Conservation (phyloP, 2,797 vertebrate genomes). For the Chelidonichthys spinosus region DNA sequence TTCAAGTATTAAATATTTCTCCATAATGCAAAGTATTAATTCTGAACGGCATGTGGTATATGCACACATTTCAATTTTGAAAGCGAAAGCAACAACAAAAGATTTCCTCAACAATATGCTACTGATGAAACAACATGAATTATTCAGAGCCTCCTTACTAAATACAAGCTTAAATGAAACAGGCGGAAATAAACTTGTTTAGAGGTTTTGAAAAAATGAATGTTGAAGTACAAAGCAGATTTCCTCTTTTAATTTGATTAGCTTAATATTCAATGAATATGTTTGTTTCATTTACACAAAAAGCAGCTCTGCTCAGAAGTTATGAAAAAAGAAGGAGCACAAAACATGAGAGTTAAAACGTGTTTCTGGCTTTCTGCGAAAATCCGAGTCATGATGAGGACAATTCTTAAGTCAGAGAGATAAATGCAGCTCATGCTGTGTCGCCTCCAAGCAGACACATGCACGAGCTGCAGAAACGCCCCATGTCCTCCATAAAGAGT, state of each 20-base stretch:
- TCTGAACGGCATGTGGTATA: not conserved
- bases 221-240: constrained; percentile 5
- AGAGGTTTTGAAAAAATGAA: constrained; percentile 25
- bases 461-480: constrained; percentile 14
- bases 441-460: constrained; percentile 11
- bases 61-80: not conserved
- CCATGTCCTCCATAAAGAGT: constrained; percentile 19
- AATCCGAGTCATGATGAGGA: not conserved
- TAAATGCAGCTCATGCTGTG: constrained; percentile 5
- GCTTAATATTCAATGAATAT: too few species aligned
- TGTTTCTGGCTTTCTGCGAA: constrained; percentile 6
- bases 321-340: not conserved
- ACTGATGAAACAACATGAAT: constrained; percentile 40
- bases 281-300: too few species aligned
- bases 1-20: constrained; percentile 2
- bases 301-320: not conserved
- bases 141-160: constrained; percentile 43
- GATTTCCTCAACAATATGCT: constrained; percentile 34
- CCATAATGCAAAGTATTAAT: not conserved
- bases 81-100: constrained; percentile 3
- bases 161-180: not conserved
- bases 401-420: constrained; percentile 8
- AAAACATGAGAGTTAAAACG: not conserved
- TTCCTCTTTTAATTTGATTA: too few species aligned
- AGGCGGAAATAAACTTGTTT: constrained; percentile 30